A percentile compares a stretch with the other conserved stretches of the same genome.
phyloP scores from a whole-genome alignment of 2,888 invertebrate genomes.

The Eilema sororculum region DNA sequence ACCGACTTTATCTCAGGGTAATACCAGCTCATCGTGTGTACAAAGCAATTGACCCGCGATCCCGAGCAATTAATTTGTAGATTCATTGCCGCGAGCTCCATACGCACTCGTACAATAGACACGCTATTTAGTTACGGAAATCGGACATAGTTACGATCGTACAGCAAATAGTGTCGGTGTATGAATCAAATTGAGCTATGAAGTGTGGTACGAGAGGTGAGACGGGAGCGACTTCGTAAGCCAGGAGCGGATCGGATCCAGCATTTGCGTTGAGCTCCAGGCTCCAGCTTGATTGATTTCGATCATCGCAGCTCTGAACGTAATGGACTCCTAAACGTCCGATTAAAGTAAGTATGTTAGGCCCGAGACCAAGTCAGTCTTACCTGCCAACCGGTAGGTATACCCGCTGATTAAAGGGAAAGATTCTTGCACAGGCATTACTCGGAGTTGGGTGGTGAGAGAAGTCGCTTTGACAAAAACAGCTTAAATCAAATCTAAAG shows the following conservation, averaged over 20 bases:
- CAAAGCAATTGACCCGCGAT: slow-evolving; percentile 17
- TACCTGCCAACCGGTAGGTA: neutral
- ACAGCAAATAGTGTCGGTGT: slow-evolving; percentile 16
- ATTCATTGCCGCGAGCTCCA: neutral
- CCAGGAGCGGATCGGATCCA: neutral
- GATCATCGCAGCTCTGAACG: neutral
- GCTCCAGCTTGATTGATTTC: neutral
- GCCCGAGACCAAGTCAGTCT: neutral
- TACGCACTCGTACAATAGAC: slow-evolving; percentile 14
- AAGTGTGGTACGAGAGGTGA: slow-evolving; percentile 10
- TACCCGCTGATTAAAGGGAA: neutral
- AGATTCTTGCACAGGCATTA: neutral
- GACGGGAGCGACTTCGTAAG: neutral
- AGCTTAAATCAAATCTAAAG: too few species aligned
- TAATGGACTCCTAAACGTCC: neutral
- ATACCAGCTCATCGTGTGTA: slow-evolving; percentile 8
- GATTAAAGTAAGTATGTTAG: neutral
- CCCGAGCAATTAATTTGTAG: slow-evolving; percentile 33
- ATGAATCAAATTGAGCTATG: slow-evolving; percentile 28
- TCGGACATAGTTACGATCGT: slow-evolving; percentile 21
- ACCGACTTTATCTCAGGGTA: neutral
- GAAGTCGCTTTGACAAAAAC: neutral
- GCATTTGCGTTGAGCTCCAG: neutral
- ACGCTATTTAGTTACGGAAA: slow-evolving; percentile 45
- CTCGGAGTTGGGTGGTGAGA: neutral